Conservation (phyloP, 2,113 vertebrate genomes). For the Xiphophorus maculatus region DNA sequence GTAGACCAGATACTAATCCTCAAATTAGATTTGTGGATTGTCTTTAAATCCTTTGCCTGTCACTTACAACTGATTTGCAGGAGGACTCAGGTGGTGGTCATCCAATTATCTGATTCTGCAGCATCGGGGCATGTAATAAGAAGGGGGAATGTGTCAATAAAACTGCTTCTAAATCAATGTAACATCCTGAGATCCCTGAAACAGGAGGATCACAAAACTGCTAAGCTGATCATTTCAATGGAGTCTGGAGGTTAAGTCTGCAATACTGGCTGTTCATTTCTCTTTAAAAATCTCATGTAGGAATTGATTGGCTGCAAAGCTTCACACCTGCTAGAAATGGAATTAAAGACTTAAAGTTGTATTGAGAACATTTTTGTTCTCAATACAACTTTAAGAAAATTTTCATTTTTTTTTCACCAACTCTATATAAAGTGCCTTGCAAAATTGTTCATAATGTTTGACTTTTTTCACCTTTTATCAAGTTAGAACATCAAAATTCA, state of each 20-base stretch:
- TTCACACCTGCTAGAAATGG: background rate
- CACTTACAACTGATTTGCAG: conserved; percentile 55
- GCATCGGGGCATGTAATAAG: conserved; percentile 29
- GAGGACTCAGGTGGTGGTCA: conserved; percentile 60
- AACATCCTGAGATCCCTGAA: background rate
- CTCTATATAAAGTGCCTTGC: background rate
- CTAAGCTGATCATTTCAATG: conserved; percentile 7
- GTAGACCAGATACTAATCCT: background rate
- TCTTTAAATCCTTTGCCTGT: conserved; percentile 21
- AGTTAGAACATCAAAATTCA: background rate
- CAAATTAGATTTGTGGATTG: conserved; percentile 24
- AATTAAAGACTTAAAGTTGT: background rate
- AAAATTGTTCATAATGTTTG: background rate
- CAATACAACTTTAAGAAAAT: background rate
- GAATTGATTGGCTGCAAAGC: conserved; percentile 8
- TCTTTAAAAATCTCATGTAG: conserved; percentile 9
- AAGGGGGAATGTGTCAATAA: conserved; percentile 64
- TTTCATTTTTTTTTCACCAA: background rate
- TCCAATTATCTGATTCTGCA: conserved; percentile 50
- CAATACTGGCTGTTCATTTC: conserved; percentile 5
- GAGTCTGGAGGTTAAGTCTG: conserved; percentile 9
- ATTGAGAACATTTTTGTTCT: background rate
- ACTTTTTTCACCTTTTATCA: background rate
- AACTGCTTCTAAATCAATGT: conserved; percentile 62
- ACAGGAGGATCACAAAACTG: background rate